These are phyloP conservation scores for Drosophila erecta DNA, from an alignment of 1,140 invertebrate species.

Conservation along the genomic window DNA sequence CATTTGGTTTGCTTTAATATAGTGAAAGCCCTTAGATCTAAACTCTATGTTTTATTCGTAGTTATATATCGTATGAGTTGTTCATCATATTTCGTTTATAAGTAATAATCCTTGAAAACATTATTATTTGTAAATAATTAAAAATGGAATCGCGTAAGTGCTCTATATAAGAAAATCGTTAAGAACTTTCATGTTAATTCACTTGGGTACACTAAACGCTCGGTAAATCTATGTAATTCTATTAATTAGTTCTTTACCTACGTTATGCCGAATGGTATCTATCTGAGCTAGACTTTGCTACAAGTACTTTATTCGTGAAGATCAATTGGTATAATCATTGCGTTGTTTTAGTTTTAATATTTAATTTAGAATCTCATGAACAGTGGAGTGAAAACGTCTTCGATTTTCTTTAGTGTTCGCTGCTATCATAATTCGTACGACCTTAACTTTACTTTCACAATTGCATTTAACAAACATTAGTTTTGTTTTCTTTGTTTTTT, in stretches of 20 bases:
- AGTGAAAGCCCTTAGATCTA: slow-evolving; percentile 59
- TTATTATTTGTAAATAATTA: slow-evolving; percentile 58
- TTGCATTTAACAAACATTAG: slow-evolving; percentile 27
- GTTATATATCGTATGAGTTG: slow-evolving; percentile 40
- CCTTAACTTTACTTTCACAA: slow-evolving; percentile 45
- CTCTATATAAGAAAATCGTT: slow-evolving; percentile 63
- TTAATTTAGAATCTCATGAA: slow-evolving; percentile 81
- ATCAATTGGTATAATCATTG: slow-evolving; percentile 22
- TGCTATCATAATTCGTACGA: slow-evolving; percentile 37
- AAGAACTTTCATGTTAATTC: slow-evolving; percentile 49
- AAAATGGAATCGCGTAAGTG: slow-evolving; percentile 65
- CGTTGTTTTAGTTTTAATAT: slow-evolving; percentile 46
- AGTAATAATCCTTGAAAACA: slow-evolving; percentile 47
- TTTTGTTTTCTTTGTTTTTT: slow-evolving; percentile 7
- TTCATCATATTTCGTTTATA: slow-evolving; percentile 32
- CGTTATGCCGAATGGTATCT: slow-evolving; percentile 34
- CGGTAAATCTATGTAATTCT: slow-evolving; percentile 50
- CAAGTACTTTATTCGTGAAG: slow-evolving; percentile 18
- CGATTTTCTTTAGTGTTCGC: slow-evolving; percentile 39
- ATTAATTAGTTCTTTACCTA: slow-evolving; percentile 54
- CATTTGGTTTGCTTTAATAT: slow-evolving; percentile 39
- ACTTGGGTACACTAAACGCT: slow-evolving; percentile 42
- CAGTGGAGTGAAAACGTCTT: slow-evolving; percentile 55
- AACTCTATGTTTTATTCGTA: slow-evolving; percentile 33
- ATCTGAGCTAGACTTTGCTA: slow-evolving; percentile 34